Conservation (phyloP, 2,888 invertebrate genomes). For the Trimorus sp. region DNA sequence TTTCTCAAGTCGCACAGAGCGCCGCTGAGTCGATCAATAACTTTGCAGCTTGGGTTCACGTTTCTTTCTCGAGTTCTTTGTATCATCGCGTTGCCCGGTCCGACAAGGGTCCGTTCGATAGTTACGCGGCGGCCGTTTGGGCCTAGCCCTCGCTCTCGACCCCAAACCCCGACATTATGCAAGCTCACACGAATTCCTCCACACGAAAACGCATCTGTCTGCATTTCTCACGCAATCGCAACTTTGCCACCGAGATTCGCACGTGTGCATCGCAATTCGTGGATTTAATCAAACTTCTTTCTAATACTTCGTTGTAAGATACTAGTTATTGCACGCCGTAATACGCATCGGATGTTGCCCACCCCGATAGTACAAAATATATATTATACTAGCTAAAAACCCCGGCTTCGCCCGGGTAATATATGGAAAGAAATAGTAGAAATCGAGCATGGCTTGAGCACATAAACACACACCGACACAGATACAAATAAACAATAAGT, state of each 20-base stretch:
- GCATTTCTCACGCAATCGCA: constrained; percentile 71
- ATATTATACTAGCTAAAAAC: too few species aligned
- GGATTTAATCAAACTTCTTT: constrained; percentile 51
- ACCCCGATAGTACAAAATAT: too few species aligned
- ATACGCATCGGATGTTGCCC: constrained; percentile 39
- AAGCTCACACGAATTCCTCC: constrained; percentile 69
- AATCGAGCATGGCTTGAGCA: too few species aligned
- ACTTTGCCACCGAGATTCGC: constrained; percentile 48
- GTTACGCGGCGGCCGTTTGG: constrained; percentile 63
- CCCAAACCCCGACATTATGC: constrained; percentile 48
- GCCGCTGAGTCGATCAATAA: neutral
- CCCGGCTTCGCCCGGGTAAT: too few species aligned
- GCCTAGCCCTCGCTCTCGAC: constrained; percentile 61
- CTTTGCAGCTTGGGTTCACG: constrained; percentile 25
- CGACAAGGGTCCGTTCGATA: constrained; percentile 53
- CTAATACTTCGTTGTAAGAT: constrained; percentile 20
- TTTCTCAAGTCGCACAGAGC: constrained; percentile 9
- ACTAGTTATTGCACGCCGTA: neutral
- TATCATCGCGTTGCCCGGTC: constrained; percentile 8
- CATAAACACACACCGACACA: too few species aligned
- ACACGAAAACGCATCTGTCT: constrained; percentile 68
- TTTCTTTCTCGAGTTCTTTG: constrained; percentile 23
- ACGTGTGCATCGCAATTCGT: constrained; percentile 38
- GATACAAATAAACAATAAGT: too few species aligned
- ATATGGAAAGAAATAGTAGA: too few species aligned